A percentile compares a stretch with the other conserved stretches of the same genome.
phyloP scores from a whole-genome alignment of 2,888 invertebrate species.

The Lithophane socia region DNA sequence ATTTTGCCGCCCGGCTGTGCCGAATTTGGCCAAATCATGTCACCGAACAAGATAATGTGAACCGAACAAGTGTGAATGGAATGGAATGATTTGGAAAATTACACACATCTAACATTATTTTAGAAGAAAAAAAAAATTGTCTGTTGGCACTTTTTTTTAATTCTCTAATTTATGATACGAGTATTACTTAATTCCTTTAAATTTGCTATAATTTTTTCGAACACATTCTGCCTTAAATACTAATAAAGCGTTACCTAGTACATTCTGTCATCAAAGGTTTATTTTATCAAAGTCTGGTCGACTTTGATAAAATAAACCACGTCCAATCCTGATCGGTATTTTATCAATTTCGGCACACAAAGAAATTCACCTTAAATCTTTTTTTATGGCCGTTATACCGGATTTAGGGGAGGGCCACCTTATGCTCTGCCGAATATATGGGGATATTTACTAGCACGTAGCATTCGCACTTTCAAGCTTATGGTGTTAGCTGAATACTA shows the following conservation, averaged over 20 bases:
- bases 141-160: background rate
- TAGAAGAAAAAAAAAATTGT: no score
- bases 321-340: slow-evolving; percentile 68
- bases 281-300: slow-evolving; percentile 55
- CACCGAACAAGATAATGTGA: no score
- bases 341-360: slow-evolving; percentile 78
- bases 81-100: no score
- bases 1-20: no score
- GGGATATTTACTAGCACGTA: slow-evolving; percentile 29
- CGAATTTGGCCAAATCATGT: no score
- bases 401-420: slow-evolving; percentile 49
- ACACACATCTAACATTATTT: no score
- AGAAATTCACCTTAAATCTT: slow-evolving; percentile 70
- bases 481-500: slow-evolving; percentile 12
- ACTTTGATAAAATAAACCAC: slow-evolving; percentile 25
- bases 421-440: slow-evolving; percentile 17
- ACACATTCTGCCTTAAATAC: background rate
- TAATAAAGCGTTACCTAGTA: slow-evolving; percentile 25
- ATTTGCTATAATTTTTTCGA: background rate
- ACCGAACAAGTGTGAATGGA: no score
- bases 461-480: slow-evolving; percentile 19
- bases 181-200: no score
- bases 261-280: slow-evolving; percentile 33
- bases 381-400: slow-evolving; percentile 70
- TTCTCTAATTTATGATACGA: background rate